Percentiles rank a stretch among this genome's conserved stretches.
These are phyloP conservation scores for Dinoponera quadriceps DNA, from an alignment of 1,140 invertebrate species.

Conservation along the genomic window DNA sequence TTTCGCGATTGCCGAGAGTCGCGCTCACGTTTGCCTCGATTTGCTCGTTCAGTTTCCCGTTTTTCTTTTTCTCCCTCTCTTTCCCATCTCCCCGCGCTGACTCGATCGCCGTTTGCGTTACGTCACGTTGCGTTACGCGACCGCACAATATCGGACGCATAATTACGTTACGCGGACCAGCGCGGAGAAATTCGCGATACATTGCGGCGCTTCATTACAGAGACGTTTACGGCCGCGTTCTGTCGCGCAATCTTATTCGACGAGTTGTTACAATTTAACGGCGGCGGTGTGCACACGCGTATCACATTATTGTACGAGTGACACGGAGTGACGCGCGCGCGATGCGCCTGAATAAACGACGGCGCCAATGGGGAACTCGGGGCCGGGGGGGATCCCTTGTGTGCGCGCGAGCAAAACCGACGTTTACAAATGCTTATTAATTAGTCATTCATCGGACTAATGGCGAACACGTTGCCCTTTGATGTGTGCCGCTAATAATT, in stretches of 20 bases:
- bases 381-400: slow-evolving; percentile 16
- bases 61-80: too few relatives aligned
- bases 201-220: slow-evolving; percentile 59
- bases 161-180: slow-evolving; percentile 64
- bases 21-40: slow-evolving; percentile 13
- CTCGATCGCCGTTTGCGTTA: not conserved
- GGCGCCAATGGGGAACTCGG: slow-evolving; percentile 61
- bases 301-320: slow-evolving; percentile 54
- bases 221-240: slow-evolving; percentile 58
- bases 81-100: too few relatives aligned
- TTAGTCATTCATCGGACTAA: slow-evolving; percentile 64
- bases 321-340: slow-evolving; percentile 39
- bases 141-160: slow-evolving; percentile 21
- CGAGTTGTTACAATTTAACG: slow-evolving; percentile 70
- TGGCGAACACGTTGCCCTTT: slow-evolving; percentile 30
- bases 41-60: not conserved
- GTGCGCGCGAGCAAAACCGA: slow-evolving; percentile 64
- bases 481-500: slow-evolving; percentile 51
- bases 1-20: slow-evolving; percentile 11
- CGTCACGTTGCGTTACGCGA: slow-evolving; percentile 20
- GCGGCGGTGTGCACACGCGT: slow-evolving; percentile 35
- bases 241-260: slow-evolving; percentile 67
- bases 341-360: slow-evolving; percentile 49
- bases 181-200: slow-evolving; percentile 35
- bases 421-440: slow-evolving; percentile 70